These are phyloP conservation scores for Ectemnius cavifrons DNA, from an alignment of 2,888 invertebrate genomes.

Conservation along the genomic window DNA sequence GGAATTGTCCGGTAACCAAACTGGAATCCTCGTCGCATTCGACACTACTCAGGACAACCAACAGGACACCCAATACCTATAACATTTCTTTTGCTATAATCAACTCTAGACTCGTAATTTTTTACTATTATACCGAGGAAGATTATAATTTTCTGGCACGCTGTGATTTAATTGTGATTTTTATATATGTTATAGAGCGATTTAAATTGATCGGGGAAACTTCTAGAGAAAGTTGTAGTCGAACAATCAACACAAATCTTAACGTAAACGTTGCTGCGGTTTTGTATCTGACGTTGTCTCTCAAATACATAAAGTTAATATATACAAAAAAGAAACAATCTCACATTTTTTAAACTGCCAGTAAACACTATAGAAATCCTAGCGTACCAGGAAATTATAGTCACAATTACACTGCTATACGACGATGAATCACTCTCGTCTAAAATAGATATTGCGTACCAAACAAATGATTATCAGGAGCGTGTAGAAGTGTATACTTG, in stretches of 20 bases:
- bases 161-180: neutral
- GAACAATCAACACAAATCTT: neutral
- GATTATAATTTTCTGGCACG: no score
- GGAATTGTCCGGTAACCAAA: conserved; percentile 71
- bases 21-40: conserved; percentile 74
- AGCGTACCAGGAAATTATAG: no score
- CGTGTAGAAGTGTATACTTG: conserved; percentile 91
- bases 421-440: no score
- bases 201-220: neutral
- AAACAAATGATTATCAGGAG: conserved; percentile 92
- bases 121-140: no score
- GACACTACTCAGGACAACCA: conserved; percentile 88
- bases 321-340: neutral
- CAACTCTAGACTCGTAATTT: no score
- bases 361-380: no score
- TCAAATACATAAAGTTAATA: conserved; percentile 12
- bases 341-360: no score
- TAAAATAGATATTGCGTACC: no score
- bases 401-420: no score
- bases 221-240: no score
- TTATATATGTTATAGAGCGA: neutral
- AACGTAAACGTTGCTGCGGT: neutral
- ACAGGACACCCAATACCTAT: conserved; percentile 89
- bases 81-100: conserved; percentile 63
- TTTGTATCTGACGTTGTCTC: no score